A percentile compares a stretch with the other conserved stretches of the same genome.
Conservation (phyloP, 2,888 invertebrate species). For the Drosophila aldrichi region DNA sequence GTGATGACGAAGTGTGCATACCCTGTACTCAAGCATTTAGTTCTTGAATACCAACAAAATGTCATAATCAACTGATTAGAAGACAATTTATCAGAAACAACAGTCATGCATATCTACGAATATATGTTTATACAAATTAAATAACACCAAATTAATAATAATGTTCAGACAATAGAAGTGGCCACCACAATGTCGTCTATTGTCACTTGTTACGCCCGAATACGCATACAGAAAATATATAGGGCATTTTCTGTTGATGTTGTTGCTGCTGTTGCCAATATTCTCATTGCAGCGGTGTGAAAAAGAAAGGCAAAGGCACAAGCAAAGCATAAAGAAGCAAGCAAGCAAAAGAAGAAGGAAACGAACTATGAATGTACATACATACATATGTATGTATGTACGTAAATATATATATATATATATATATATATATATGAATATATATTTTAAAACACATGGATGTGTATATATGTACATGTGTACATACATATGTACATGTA, state of each 20-base stretch:
- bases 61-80: neutral
- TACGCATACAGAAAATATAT: conserved; percentile 72
- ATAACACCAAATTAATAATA: neutral
- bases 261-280: conserved; percentile 65
- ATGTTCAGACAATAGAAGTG: neutral
- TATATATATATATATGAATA: conserved; percentile 9
- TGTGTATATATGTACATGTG: neutral
- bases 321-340: conserved; percentile 61
- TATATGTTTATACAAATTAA: neutral
- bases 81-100: neutral
- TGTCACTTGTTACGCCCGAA: conserved; percentile 37
- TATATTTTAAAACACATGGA: conserved; percentile 8
- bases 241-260: conserved; percentile 54
- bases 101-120: neutral
- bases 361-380: conserved; percentile 66
- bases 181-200: neutral
- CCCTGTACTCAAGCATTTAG: conserved; percentile 34
- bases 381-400: neutral
- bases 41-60: neutral
- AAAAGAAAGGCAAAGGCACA: conserved; percentile 59
- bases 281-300: conserved; percentile 67
- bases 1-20: conserved; percentile 39
- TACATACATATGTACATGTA: neutral
- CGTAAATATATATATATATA: neutral
- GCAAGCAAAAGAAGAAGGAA: conserved; percentile 62